Base-by-base conservation (phyloP, 2,888 invertebrate genomes). In the Dicranocentrus wangi region DNA sequence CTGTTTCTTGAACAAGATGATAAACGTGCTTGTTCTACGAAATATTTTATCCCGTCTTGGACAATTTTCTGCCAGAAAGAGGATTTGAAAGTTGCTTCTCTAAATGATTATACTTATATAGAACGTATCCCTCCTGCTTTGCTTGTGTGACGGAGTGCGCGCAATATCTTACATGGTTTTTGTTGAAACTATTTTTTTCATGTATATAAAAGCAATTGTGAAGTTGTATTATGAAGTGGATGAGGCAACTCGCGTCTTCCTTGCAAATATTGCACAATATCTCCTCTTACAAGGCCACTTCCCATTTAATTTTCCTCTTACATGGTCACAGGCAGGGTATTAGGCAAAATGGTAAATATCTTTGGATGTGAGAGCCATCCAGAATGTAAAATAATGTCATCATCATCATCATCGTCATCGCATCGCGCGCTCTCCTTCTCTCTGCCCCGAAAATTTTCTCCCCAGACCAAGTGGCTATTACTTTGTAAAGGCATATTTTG, bases 241-340 rank as follows among this genome's bases (percentile, higher is more conserved):
- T n/a, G n/a, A n/a, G n/a, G n/a, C n/a, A n/a, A n/a, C n/a, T n/a
- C n/a, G n/a, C n/a, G n/a, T n/a, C n/a, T n/a, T n/a, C n/a, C n/a
- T n/a, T n/a, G 61, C 1, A 17, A 61, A 17, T 61, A 61, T 28
- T 28, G 5, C 28, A 61, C 23, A 61, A 32, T 61, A 17, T 61
- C 61, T 61, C 61, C 28, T 39, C 7, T 68, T 53, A 51, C 39
- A 51, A n/a, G 25, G 51, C 3, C 69, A 69, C 55, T 55, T 69
- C 21, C 32, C 42, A 17, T 69, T 55, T 55, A 21, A 55, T 55
- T 55, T 43, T 15, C 43, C 1, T 42, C 39, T 61, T 32, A n/a
- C n/a, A n/a, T n/a, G n/a, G n/a, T n/a, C n/a, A n/a, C n/a, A 28
- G 61, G 17, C n/a, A 61, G 3, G 8, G 61, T 17, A 32, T 61